Evolutionary conservation across 2,888 invertebrate species (phyloP), one percentile per base, ranked within the genome.

Genomic region (Endomychus coccineus): DNA sequence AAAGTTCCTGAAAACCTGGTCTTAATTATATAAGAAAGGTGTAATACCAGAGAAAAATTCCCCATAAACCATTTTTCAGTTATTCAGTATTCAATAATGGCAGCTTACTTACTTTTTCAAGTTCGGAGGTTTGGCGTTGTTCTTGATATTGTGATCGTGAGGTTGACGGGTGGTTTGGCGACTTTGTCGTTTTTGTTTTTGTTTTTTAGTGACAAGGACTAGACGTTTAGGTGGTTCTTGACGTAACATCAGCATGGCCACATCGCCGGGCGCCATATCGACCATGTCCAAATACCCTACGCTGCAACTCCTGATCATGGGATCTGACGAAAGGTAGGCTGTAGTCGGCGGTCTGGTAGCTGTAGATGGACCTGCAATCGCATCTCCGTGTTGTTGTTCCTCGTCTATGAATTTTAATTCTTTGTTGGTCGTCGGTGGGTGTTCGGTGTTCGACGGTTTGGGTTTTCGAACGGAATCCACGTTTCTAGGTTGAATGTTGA

Each of bases 211-310:
- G 3, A 87, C 84, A 27, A 88, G 66, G 19, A 87, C 77, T 16
- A 88, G 68, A 2, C 87, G 73, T 49, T 86, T 81, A 0, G 85
- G 85, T 2, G 83, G 80, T 49, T 85, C 83, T 42, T 80, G 81
- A 9, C 81, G 71, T 16, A 86, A 62, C 56, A 84, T 78, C 1
- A 77, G 73, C 25, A 83, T 55, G 7, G 81, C 79, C 32, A 83
- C 80, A 54, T 83, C 84, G 23, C 80, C 80, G 29, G 83, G 83
- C 13, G 83, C 75, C 1, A 78, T 76, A 51, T 87, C 87, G 3
- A 89, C 85, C 44, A 84, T 72, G 59, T 90, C 89, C 48, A 91
- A 69, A 58, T 87, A 89, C 0, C 90, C 89, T 2, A 89, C 89
- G 63, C 89, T 89, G 61, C 89, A 88, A 58, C 88, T 88, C 16